Evolutionary conservation across 2,797 vertebrate genomes (phyloP), one percentile per base, ranked within the genome.

Genomic region (Chanos chanos): DNA sequence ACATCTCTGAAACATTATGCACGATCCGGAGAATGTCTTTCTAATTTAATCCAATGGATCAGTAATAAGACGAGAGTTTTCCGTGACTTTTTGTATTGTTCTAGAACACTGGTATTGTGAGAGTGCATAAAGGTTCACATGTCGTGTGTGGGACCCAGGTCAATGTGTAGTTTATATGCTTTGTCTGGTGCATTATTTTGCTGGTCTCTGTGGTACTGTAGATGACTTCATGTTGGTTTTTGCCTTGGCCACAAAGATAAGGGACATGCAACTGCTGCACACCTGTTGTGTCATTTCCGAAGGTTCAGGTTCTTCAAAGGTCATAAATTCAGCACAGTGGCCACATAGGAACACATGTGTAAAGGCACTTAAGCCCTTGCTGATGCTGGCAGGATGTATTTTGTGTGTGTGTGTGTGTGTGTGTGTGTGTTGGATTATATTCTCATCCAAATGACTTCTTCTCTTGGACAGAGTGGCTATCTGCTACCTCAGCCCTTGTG

Each of bases 211-310:
- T 40, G 39, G 39, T 33, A 37, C 54, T 56, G 25, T 43, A 36
- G 28, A 49, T 43, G 55, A 43, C 61, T 61, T 48, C 34, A 24
- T 40, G 30, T 55, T 50, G 40, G 53, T 13, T 54, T 43, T n/a
- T n/a, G n/a, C 37, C 18, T 43, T 54, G 39, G 13, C 16, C 30
- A 22, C 13, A 55, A 45, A 34, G 54, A 50, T 28, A 22, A 21
- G 28, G 50, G 64, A 68, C 64, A 51, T 57, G 53, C 39, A 48
- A 10, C 40, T 72, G 58, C 59, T 50, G 36, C 44, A 44, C 72
- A 75, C 73, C 76, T 77, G 70, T 71, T 60, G 49, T 57, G 59
- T 54, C 59, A 59, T 59, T 68, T 77, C 61, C 43, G 59, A 63
- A 41, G 51, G 43, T 70, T 60, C 50, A 68, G 59, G 71, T 66